Percentiles rank a stretch among this genome's conserved stretches.
Evolutionary conservation across 2,113 vertebrate genomes (phyloP).

Genomic region (Lepisosteus osseus): DNA sequence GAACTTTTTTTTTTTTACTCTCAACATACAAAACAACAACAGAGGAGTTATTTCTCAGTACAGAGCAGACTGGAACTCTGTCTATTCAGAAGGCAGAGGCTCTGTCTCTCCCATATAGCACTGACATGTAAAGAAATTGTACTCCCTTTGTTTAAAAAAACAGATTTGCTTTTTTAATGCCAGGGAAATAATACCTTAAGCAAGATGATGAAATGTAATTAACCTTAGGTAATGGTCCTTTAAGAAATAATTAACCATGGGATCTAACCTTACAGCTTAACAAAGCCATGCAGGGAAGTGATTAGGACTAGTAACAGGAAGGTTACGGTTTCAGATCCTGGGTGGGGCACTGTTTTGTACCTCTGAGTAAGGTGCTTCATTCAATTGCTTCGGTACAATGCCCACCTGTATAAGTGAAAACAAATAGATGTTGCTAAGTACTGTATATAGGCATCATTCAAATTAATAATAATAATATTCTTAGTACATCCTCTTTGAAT

Average conservation of each 20-base stretch:
- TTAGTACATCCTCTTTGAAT: background rate
- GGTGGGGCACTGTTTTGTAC: too few relatives aligned
- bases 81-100: background rate
- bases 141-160: background rate
- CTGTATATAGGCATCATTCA: too few relatives aligned
- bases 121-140: conserved; percentile 1
- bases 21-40: background rate
- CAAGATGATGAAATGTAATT: conserved; percentile 14
- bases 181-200: conserved; percentile 1
- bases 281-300: background rate
- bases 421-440: too few relatives aligned
- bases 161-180: background rate
- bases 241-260: conserved; percentile 5
- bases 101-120: background rate
- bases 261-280: background rate
- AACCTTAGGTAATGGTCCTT: conserved; percentile 4
- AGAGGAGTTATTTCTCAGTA: background rate
- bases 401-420: too few relatives aligned
- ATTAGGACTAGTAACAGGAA: background rate
- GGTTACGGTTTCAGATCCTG: too few relatives aligned
- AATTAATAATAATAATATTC: background rate
- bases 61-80: background rate
- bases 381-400: too few relatives aligned
- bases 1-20: background rate
- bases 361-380: too few relatives aligned